These are phyloP conservation scores for Hanleya hanleyi DNA, from an alignment of 2,888 invertebrate species.

Conservation along the genomic window DNA sequence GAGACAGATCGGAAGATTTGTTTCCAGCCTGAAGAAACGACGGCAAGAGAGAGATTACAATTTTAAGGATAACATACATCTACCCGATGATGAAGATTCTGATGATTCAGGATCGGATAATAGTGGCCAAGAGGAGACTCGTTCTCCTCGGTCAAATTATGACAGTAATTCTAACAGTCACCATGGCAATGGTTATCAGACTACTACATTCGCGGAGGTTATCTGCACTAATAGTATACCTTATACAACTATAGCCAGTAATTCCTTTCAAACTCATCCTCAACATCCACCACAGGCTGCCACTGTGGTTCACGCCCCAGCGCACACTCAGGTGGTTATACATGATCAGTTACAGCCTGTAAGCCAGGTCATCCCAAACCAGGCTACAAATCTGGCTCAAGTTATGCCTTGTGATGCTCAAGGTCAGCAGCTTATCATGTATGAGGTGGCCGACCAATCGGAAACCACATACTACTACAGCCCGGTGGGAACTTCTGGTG, in stretches of 20 bases:
- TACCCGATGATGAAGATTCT: neutral
- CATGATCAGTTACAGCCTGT: constrained; percentile 4
- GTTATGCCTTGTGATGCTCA: no score
- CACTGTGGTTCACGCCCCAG: neutral
- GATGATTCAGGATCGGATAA: neutral
- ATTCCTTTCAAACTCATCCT: no score
- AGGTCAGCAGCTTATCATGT: neutral
- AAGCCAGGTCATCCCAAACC: neutral
- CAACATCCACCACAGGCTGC: neutral
- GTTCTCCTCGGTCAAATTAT: neutral
- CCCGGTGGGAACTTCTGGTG: neutral
- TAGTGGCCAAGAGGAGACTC: neutral
- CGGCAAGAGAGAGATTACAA: constrained; percentile 29
- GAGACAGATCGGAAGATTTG: constrained; percentile 47
- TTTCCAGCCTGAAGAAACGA: constrained; percentile 49
- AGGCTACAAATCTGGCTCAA: neutral
- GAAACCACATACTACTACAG: neutral
- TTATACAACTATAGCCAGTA: neutral
- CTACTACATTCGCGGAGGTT: neutral
- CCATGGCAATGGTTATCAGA: neutral
- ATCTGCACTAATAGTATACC: neutral
- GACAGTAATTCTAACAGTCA: neutral
- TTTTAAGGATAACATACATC: neutral
- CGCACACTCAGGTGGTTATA: neutral
- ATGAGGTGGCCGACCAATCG: neutral